Base-by-base conservation (phyloP, 2,797 vertebrate genomes). In the Benthosema pterotum region DNA sequence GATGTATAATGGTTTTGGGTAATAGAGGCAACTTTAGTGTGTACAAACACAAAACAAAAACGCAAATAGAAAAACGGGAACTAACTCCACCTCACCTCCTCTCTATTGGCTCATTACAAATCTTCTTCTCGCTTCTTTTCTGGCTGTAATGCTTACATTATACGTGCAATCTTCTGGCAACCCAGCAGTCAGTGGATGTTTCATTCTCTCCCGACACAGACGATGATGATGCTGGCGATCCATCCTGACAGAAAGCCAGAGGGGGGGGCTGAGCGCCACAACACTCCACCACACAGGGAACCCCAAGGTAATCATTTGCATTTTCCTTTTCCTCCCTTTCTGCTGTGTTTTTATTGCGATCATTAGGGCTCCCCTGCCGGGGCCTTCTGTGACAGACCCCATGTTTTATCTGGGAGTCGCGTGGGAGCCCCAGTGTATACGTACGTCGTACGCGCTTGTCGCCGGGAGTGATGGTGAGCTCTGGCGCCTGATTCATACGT, bases 251-350 rank as follows among this genome's bases (percentile, higher is more conserved):
- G 22, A 25, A 25, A 25, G 85, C 87, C 86, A 77, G 73, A 64
- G 8, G 22, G 22, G 83, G 22, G 22, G 83, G 88, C 87, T 87
- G 87, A 87, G 84, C 80, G 85, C 87, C 88, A 88, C 83, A 88
- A 88, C 83, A 86, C 84, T 86, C 86, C 64, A 78, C 79, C 79
- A 77, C 70, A 80, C 87, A 79, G 86, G 90, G 82, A 89, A 89
- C 83, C 90, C 90, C 90, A 80, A 87, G 88, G 88, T 90, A 87
- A 89, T 90, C 84, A 90, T 91, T 91, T 91, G 87, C 86, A 90
- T 90, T 88, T 87, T 84, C 88, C 5, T 25, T 3, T 5, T 3
- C 2, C 22, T 38, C 8, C 28, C 4, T 32, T 32, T n/a, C n/a
- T n/a, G n/a, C 22, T 3, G 22, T 32, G 6, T 25, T 91, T 90